These are phyloP conservation scores for Nemurella pictetii DNA, from an alignment of 2,888 invertebrate species.

Conservation along the genomic window DNA sequence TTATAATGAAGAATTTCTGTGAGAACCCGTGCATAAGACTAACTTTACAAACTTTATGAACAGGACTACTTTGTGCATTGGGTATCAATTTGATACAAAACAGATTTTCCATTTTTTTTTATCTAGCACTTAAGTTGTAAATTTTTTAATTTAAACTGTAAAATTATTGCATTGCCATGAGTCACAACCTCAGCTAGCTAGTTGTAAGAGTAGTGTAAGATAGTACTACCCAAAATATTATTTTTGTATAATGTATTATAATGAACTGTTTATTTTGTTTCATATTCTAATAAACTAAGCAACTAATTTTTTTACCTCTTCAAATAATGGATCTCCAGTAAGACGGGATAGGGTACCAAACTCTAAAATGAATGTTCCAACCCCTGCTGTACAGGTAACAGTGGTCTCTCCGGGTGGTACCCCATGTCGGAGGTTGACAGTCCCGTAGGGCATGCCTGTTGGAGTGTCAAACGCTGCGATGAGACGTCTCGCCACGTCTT, in stretches of 20 bases:
- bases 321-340: conserved; percentile 93
- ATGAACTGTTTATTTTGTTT: too few species aligned
- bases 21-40: not conserved
- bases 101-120: too few species aligned
- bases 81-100: too few species aligned
- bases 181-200: not conserved
- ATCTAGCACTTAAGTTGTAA: too few species aligned
- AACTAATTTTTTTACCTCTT: conserved; percentile 80
- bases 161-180: not conserved
- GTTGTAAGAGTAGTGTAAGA: too few species aligned
- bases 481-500: conserved; percentile 89
- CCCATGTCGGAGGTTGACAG: conserved; percentile 88
- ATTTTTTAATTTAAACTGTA: too few species aligned
- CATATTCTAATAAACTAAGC: too few species aligned
- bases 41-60: too few species aligned
- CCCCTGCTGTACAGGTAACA: conserved; percentile 96
- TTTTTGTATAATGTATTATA: too few species aligned
- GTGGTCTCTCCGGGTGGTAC: conserved; percentile 94
- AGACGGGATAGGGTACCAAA: conserved; percentile 92
- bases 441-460: conserved; percentile 98
- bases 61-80: too few species aligned
- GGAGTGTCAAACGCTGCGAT: conserved; percentile 88
- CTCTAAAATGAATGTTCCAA: conserved; percentile 95
- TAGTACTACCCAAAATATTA: too few species aligned
- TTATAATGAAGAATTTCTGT: too few species aligned